phyloP scores from a whole-genome alignment of 1,140 invertebrate species.

The Dendrolimus kikuchii region DNA sequence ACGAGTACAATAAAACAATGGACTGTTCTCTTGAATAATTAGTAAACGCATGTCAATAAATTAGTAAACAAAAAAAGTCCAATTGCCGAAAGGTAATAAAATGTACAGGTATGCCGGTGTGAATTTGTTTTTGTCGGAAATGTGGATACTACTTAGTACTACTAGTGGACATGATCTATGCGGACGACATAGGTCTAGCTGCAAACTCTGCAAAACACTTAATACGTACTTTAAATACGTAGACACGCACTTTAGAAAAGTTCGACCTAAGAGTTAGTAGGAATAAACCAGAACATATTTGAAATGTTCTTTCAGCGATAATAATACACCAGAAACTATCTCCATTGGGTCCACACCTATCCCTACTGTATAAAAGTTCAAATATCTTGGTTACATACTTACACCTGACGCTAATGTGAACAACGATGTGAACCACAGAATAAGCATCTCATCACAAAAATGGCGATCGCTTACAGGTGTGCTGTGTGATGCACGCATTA shows the following conservation, averaged over 20 bases:
- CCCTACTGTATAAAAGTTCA: slow-evolving; percentile 4
- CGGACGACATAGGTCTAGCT: slow-evolving; percentile 11
- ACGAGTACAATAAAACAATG: too few species aligned
- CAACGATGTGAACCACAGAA: slow-evolving; percentile 4
- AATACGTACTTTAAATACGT: neutral
- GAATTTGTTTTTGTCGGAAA: too few species aligned
- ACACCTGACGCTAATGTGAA: slow-evolving; percentile 2
- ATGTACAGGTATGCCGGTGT: too few species aligned
- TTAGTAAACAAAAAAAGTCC: too few species aligned
- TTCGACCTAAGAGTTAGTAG: slow-evolving; percentile 13
- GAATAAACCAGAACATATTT: slow-evolving; percentile 15
- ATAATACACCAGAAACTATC: neutral
- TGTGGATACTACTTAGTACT: too few species aligned
- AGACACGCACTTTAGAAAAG: slow-evolving; percentile 4
- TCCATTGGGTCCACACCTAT: neutral
- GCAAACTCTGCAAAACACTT: slow-evolving; percentile 1
- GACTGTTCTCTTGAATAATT: too few species aligned
- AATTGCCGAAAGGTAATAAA: too few species aligned
- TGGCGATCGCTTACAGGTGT: neutral
- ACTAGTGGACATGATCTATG: slow-evolving; percentile 11
- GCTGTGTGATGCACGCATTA: too few species aligned
- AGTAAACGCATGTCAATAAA: too few species aligned
- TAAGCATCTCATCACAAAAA: slow-evolving; percentile 6
- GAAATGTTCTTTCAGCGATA: slow-evolving; percentile 3
- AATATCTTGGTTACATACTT: slow-evolving; percentile 9